phyloP scores from a whole-genome alignment of 2,113 vertebrate species.

The Clarias magur region DNA sequence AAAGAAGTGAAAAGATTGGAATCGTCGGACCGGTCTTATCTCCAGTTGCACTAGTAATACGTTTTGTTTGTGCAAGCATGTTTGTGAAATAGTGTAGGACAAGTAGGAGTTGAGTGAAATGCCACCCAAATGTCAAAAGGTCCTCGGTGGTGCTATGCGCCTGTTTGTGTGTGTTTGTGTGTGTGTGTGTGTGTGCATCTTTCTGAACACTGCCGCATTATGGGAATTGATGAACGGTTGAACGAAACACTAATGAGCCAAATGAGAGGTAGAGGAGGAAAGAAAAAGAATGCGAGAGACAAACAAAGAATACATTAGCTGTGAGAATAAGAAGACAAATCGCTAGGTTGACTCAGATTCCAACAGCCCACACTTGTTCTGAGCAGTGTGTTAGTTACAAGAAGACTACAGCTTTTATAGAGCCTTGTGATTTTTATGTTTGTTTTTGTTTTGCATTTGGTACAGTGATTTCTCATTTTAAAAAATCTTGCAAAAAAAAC shows the following conservation, averaged over 20 bases:
- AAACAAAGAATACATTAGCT: neutral
- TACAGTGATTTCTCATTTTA: neutral
- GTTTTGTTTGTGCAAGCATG: neutral
- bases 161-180: conserved; percentile 4
- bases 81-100: conserved; percentile 8
- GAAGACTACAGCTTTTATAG: neutral
- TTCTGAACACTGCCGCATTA: conserved; percentile 32
- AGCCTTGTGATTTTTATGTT: neutral
- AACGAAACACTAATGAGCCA: conserved; percentile 49
- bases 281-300: conserved; percentile 18
- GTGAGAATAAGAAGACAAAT: neutral
- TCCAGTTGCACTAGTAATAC: neutral
- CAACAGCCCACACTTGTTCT: conserved; percentile 20
- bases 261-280: conserved; percentile 23
- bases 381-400: neutral
- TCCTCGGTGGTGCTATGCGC: conserved; percentile 15
- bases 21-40: neutral
- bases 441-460: neutral
- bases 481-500: neutral
- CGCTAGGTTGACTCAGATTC: neutral
- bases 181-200: neutral
- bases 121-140: conserved; percentile 53
- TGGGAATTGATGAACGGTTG: conserved; percentile 45
- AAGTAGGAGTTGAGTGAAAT: conserved; percentile 38
- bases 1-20: neutral